Conservation (phyloP, 2,113 vertebrate species). For the Oxyruncus cristatus region DNA sequence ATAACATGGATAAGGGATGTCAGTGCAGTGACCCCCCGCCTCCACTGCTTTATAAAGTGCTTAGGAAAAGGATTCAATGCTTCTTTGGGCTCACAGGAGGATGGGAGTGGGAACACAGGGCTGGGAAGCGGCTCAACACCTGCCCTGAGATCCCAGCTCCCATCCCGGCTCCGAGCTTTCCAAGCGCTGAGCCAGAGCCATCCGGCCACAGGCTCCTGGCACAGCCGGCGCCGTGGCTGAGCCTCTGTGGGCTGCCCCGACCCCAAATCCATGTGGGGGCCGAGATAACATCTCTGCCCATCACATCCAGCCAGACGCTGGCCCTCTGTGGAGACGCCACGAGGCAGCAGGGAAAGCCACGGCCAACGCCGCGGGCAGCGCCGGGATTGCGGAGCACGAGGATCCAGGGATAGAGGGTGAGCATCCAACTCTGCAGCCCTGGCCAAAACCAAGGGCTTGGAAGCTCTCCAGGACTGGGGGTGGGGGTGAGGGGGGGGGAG, state of each 20-base stretch:
- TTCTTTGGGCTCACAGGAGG: neutral
- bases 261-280: neutral
- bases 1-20: neutral
- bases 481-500: accelerated
- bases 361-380: neutral
- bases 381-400: neutral
- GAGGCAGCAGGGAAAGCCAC: neutral
- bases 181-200: accelerated
- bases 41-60: neutral
- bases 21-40: accelerated
- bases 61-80: neutral
- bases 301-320: neutral
- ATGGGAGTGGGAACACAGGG: neutral
- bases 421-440: neutral
- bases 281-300: neutral
- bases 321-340: neutral
- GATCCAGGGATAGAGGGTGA: neutral
- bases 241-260: neutral
- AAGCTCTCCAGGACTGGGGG: neutral
- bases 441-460: neutral
- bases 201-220: neutral
- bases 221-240: too few species aligned
- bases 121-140: neutral
- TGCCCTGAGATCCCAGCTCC: neutral
- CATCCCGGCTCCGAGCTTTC: neutral